phyloP scores from a whole-genome alignment of 2,797 vertebrate species.

The Uromys caudimaculatus region DNA sequence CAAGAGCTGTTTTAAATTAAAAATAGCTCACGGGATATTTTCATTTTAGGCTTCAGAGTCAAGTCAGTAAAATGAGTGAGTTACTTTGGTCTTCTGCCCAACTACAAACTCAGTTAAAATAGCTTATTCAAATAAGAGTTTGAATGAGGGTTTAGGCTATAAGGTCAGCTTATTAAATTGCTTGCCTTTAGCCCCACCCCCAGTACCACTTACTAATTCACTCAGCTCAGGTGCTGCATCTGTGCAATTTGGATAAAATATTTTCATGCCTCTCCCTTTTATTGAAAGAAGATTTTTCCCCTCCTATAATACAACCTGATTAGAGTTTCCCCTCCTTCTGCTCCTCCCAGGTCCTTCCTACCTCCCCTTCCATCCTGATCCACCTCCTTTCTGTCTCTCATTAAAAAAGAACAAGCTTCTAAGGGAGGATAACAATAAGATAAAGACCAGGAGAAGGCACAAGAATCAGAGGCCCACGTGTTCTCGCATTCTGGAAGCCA shows the following conservation, averaged over 20 bases:
- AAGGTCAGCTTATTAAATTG: background rate
- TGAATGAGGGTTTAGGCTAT: constrained; percentile 1
- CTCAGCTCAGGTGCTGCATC: background rate
- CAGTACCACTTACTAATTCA: background rate
- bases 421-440: background rate
- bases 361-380: background rate
- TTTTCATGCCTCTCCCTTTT: background rate
- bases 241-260: background rate
- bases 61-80: constrained; percentile 64
- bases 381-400: too few relatives aligned
- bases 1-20: constrained; percentile 78
- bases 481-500: background rate
- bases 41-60: constrained; percentile 53
- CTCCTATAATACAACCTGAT: background rate
- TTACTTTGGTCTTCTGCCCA: constrained; percentile 63
- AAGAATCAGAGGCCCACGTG: background rate
- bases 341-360: background rate
- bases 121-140: constrained; percentile 69
- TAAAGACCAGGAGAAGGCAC: background rate
- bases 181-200: background rate
- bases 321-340: background rate
- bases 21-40: constrained; percentile 70
- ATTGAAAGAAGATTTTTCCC: background rate
- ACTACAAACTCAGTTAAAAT: constrained; percentile 65
- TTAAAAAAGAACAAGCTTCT: background rate